Percentiles rank a stretch among this genome's conserved stretches.
These are phyloP conservation scores for Furcula furcula DNA, from an alignment of 2,888 invertebrate species.

Conservation along the genomic window DNA sequence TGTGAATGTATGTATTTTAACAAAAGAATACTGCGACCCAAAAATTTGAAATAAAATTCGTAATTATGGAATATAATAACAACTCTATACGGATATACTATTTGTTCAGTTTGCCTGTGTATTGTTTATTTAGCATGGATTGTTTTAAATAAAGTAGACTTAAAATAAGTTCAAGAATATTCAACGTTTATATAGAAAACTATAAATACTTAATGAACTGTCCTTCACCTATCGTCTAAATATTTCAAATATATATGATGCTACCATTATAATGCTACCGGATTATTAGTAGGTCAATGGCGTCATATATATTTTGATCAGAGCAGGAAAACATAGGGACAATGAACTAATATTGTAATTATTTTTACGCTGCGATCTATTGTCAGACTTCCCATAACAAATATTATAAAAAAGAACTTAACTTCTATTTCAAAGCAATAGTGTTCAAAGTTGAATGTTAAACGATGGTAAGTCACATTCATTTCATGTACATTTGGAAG, in stretches of 20 bases:
- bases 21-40: no score
- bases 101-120: no score
- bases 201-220: not conserved
- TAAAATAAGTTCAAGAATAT: no score
- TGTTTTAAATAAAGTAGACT: no score
- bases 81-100: no score
- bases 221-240: not conserved
- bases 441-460: constrained; percentile 16
- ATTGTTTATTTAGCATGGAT: no score
- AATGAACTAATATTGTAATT: constrained; percentile 23
- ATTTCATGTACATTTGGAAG: constrained; percentile 31
- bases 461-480: constrained; percentile 9
- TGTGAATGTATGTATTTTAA: no score
- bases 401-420: constrained; percentile 7
- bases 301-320: constrained; percentile 21
- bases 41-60: not conserved
- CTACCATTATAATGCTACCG: constrained; percentile 9
- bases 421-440: constrained; percentile 11
- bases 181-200: no score
- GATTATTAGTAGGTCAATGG: constrained; percentile 20
- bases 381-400: constrained; percentile 9
- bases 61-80: not conserved
- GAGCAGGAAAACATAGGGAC: constrained; percentile 29
- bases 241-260: not conserved
- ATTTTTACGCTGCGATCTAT: constrained; percentile 19